These are phyloP conservation scores for Bombus waltoni DNA, from an alignment of 1,140 invertebrate genomes.

Conservation along the genomic window DNA sequence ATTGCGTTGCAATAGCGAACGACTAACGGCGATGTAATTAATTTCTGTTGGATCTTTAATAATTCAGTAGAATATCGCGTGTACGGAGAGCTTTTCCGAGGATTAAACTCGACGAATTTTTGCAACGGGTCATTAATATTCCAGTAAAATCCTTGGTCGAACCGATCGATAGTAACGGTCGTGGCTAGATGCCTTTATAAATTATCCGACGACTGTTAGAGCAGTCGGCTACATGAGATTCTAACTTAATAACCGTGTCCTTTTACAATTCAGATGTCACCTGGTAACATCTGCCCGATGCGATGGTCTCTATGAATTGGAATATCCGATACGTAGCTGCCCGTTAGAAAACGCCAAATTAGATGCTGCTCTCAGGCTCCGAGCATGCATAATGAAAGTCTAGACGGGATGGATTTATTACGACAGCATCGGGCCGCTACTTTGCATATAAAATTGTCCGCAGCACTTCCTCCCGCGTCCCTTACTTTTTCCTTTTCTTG, in stretches of 20 bases:
- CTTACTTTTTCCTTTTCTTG: neutral
- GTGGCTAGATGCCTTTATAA: neutral
- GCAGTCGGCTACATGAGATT: constrained; percentile 4
- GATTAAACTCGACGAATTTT: neutral
- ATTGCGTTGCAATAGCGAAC: neutral
- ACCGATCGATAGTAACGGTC: neutral
- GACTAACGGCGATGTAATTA: neutral
- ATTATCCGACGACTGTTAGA: constrained; percentile 2
- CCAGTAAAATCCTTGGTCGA: neutral
- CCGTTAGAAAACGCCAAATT: constrained; percentile 62
- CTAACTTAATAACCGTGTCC: constrained; percentile 73
- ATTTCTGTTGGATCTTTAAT: neutral
- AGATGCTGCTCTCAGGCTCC: constrained; percentile 57
- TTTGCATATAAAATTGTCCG: constrained; percentile 62
- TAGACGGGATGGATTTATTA: constrained; percentile 68
- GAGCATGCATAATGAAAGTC: constrained; percentile 67
- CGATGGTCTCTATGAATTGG: constrained; percentile 69
- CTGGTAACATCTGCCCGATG: constrained; percentile 70
- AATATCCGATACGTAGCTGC: constrained; percentile 42
- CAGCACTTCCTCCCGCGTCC: neutral
- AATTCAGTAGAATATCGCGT: neutral
- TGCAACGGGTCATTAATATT: neutral
- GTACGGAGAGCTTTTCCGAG: neutral
- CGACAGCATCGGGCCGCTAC: constrained; percentile 35
- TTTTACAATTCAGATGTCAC: constrained; percentile 77